Conservation (phyloP, 1,140 invertebrate species). For the Bombus waltoni region DNA sequence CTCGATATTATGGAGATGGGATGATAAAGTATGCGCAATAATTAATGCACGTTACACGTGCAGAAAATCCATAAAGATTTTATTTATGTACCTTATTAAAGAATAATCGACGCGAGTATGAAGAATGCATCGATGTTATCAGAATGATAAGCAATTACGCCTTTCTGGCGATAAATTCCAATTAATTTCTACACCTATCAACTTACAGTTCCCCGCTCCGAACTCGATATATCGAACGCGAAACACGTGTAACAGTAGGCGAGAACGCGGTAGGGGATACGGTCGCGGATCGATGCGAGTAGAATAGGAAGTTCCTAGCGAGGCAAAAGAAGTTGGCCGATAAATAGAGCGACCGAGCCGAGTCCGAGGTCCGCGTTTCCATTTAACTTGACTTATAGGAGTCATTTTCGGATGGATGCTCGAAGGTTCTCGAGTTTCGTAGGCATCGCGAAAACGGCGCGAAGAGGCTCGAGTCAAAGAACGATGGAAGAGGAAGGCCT, state of each 20-base stretch:
- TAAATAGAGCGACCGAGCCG: conserved; percentile 34
- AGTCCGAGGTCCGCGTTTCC: conserved; percentile 49
- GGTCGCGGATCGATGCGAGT: conserved; percentile 21
- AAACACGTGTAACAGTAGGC: not conserved
- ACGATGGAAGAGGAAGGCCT: not conserved
- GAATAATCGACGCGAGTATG: not conserved
- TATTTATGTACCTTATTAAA: not conserved
- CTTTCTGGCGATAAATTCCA: not conserved
- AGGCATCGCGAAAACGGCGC: conserved; percentile 34
- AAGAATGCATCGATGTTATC: not conserved
- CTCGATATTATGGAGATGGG: not conserved
- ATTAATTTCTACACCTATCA: not conserved
- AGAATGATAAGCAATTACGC: not conserved
- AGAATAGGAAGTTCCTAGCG: conserved; percentile 25
- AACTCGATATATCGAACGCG: not conserved
- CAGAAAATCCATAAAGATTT: not conserved
- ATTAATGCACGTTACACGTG: not conserved
- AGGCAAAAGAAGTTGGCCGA: conserved; percentile 50
- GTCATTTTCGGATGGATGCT: conserved; percentile 63
- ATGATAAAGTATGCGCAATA: not conserved
- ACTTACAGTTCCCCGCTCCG: no score
- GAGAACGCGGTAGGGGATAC: conserved; percentile 6
- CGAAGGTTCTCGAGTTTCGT: conserved; percentile 43
- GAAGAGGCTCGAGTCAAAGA: not conserved
- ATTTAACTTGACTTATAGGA: conserved; percentile 65